A percentile compares a stretch with the other conserved stretches of the same genome.
These are phyloP conservation scores for Hirudo medicinalis DNA, from an alignment of 1,140 invertebrate genomes.

Conservation along the genomic window DNA sequence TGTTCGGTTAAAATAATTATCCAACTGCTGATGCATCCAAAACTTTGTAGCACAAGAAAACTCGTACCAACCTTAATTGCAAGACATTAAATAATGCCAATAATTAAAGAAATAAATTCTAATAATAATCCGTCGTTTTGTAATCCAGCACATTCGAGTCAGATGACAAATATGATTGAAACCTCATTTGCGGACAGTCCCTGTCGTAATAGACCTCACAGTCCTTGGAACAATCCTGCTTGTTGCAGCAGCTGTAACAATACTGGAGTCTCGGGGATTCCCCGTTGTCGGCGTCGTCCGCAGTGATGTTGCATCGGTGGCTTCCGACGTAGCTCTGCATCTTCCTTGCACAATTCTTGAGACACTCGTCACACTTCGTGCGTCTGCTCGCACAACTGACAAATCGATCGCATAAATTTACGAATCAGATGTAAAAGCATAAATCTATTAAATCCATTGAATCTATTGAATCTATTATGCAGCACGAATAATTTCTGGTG, in stretches of 20 bases:
- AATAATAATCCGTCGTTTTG: neutral
- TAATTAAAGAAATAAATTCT: neutral
- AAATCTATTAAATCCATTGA: too few species aligned
- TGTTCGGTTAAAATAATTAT: too few species aligned
- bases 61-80: too few species aligned
- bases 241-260: constrained; percentile 24
- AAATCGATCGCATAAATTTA: too few species aligned
- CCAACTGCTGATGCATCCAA: neutral
- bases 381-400: constrained; percentile 18
- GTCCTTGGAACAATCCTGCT: constrained; percentile 20
- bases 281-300: constrained; percentile 23
- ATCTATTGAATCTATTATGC: too few species aligned
- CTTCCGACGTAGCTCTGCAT: constrained; percentile 21
- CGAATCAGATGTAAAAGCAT: too few species aligned
- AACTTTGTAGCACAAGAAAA: too few species aligned
- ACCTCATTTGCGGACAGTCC: constrained; percentile 21
- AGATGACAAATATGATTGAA: too few species aligned
- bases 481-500: too few species aligned
- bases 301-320: constrained; percentile 23
- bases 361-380: constrained; percentile 18
- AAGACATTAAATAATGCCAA: neutral
- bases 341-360: constrained; percentile 11
- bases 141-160: neutral
- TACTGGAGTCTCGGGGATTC: constrained; percentile 23
- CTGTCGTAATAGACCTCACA: constrained; percentile 22